Base-by-base conservation (phyloP, 2,888 invertebrate genomes). In the Erebia aethiops region DNA sequence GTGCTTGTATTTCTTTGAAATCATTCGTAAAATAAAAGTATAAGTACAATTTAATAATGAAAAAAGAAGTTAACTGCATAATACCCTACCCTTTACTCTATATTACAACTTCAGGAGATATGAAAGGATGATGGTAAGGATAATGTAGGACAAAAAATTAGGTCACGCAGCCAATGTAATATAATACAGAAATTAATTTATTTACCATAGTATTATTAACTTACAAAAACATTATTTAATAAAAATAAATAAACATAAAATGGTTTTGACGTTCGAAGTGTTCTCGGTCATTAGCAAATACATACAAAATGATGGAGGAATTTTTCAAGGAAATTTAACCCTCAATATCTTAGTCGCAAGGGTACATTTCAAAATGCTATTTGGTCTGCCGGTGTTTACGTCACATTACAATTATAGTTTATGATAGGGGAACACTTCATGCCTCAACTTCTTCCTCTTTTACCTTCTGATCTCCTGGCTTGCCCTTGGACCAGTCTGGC, bases 401-500 rank as follows among this genome's bases (percentile, higher is more conserved):
- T 90, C 90, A 90, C 83, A 79, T 58, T 58, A 58, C 52, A 52
- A 67, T 67, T 26, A 75, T 85, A 80, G 81, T 81, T 84, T 87
- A 81, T 85, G 80, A 81, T 81, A 80, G 83, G 82, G 81, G 74
- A 87, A 88, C 87, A 87, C 86, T 91, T 97, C 96, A 97, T 96
- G 97, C 97, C 94, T 97, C 97, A 91, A 95, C 95, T 90, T 95
- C 95, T 92, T 95, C 95, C 92, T 96, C 96, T 92, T 96, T 97
- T 94, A 96, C 97, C 95, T 96, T 96, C 96, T 97, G 97, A 93
- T 97, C 97, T 87, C 97, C 97, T 89, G 96, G 95, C 90, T 97
- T 97, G 94, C 95, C 95, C 95, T 98, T 98, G 90, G 98, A 97
- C 98, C 98, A 98, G 94, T 98, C 98, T 85, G 98, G 97, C 94